Percentiles rank a stretch among this genome's conserved stretches.
Evolutionary conservation across 2,113 vertebrate genomes (phyloP).

Genomic region (Crotophaga sulcirostris): DNA sequence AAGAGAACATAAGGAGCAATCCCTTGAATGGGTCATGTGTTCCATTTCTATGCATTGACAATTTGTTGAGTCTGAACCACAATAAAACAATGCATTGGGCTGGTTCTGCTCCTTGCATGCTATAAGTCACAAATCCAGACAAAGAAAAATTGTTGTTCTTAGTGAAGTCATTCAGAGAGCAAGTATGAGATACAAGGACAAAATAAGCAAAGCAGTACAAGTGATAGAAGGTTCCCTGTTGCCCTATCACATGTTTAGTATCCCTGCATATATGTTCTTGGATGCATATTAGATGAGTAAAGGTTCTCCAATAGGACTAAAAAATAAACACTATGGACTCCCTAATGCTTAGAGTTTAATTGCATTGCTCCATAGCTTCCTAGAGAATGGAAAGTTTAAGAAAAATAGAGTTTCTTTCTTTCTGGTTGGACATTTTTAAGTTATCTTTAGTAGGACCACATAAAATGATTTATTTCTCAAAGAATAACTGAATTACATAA

Average conservation of each 20-base stretch:
- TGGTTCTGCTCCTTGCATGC: not conserved
- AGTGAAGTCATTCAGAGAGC: not conserved
- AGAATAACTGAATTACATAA: conserved; percentile 74
- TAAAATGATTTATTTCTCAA: conserved; percentile 63
- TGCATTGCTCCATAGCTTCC: not conserved
- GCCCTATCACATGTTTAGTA: not conserved
- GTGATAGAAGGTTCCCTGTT: not conserved
- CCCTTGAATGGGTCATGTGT: not conserved
- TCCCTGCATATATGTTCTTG: not conserved
- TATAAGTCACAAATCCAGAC: not conserved
- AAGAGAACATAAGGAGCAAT: not conserved
- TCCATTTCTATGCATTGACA: not conserved
- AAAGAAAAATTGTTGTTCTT: not conserved
- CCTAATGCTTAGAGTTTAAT: not conserved
- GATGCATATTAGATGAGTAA: not conserved
- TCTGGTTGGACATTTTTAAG: conserved; percentile 41
- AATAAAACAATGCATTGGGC: not conserved
- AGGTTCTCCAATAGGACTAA: not conserved
- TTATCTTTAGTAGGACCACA: conserved; percentile 53
- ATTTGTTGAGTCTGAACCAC: not conserved
- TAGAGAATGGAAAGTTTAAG: not conserved
- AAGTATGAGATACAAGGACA: not conserved
- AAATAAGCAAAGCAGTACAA: not conserved
- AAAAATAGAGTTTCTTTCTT: conserved; percentile 38
- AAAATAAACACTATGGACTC: not conserved